Conservation (phyloP, 2,888 invertebrate species). For the Polyploca ridens region DNA sequence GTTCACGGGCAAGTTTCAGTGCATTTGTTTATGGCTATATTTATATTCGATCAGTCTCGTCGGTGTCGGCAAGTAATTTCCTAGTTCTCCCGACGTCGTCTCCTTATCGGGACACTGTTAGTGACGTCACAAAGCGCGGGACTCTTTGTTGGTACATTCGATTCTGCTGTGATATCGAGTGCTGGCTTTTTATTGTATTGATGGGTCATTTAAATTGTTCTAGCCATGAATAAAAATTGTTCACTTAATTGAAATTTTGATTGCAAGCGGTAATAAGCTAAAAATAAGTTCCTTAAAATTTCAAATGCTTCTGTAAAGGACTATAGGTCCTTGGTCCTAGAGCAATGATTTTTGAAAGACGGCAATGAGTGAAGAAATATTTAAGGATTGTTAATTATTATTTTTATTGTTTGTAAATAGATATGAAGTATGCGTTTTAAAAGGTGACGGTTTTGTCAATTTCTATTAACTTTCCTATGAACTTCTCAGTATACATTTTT, state of each 20-base stretch:
- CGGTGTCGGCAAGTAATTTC: slow-evolving; percentile 33
- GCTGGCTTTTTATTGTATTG: slow-evolving; percentile 23
- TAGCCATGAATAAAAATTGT: slow-evolving; percentile 15
- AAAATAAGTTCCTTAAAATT: no score
- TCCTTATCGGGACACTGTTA: slow-evolving; percentile 29
- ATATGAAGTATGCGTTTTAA: no score
- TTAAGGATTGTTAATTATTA: no score
- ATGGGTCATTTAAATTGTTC: slow-evolving; percentile 34
- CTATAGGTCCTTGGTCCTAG: no score
- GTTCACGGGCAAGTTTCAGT: neutral
- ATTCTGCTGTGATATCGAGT: slow-evolving; percentile 33
- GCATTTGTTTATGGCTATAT: slow-evolving; percentile 28
- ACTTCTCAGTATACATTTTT: no score
- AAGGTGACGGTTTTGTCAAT: no score
- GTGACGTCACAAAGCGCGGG: slow-evolving; percentile 31
- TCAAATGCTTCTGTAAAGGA: no score
- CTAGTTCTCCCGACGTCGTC: slow-evolving; percentile 31
- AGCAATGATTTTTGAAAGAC: no score
- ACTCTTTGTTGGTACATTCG: slow-evolving; percentile 34
- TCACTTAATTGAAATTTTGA: neutral
- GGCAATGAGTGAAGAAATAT: no score
- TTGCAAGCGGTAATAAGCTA: no score
- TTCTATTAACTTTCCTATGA: no score
- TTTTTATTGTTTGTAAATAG: no score
- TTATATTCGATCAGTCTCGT: slow-evolving; percentile 10